Conservation (phyloP, 1,140 invertebrate species). For the Nebria ingens region DNA sequence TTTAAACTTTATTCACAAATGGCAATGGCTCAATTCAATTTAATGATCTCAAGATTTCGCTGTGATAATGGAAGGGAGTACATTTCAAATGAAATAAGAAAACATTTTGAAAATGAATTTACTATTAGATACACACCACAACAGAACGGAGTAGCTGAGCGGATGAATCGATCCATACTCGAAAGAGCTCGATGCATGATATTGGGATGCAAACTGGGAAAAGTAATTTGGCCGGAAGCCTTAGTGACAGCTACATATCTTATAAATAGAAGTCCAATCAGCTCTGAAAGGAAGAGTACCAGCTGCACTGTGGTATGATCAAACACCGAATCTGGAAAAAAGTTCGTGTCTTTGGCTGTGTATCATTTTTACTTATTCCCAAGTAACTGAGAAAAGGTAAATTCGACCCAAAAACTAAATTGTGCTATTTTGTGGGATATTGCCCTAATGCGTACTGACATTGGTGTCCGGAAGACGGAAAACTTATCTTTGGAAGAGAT, state of each 20-base stretch:
- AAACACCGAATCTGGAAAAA: constrained; percentile 18
- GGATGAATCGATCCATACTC: constrained; percentile 27
- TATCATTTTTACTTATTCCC: constrained; percentile 14
- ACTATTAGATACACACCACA: constrained; percentile 30
- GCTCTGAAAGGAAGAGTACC: constrained; percentile 13
- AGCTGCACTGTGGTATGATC: constrained; percentile 15
- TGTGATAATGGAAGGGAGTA: not conserved
- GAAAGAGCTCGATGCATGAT: constrained; percentile 28
- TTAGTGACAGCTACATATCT: constrained; percentile 20
- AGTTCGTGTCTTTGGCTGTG: constrained; percentile 19
- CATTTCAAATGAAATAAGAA: not conserved
- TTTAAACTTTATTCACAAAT: not conserved
- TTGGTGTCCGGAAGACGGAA: constrained; percentile 13
- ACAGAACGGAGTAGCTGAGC: constrained; percentile 34
- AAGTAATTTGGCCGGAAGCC: constrained; percentile 31
- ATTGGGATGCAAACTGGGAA: constrained; percentile 20
- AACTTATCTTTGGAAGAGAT: constrained; percentile 14
- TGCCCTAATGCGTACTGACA: constrained; percentile 16
- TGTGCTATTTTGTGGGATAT: constrained; percentile 21
- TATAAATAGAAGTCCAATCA: constrained; percentile 18
- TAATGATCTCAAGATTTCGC: not conserved
- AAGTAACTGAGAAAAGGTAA: constrained; percentile 15
- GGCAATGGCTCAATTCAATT: not conserved
- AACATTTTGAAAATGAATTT: constrained; percentile 9
- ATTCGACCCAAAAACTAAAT: constrained; percentile 21